Conservation (phyloP, 2,888 invertebrate species). For the Orgyia antiqua region DNA sequence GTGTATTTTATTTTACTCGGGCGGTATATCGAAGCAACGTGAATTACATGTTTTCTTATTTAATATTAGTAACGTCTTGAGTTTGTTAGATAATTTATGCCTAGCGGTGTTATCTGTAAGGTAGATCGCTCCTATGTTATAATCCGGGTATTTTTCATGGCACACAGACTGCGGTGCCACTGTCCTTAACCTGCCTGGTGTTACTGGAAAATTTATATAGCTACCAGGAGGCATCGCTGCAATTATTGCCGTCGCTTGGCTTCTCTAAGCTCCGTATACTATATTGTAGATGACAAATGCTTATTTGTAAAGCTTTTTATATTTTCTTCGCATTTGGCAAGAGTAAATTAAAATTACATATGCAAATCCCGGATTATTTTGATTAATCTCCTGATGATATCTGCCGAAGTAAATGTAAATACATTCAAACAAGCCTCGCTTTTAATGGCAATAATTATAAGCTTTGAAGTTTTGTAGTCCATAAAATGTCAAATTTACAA, state of each 20-base stretch:
- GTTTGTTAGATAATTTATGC: conserved; percentile 74
- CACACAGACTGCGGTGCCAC: conserved; percentile 34
- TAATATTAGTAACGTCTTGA: conserved; percentile 74
- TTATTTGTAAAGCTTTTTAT: neutral
- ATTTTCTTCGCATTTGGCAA: neutral
- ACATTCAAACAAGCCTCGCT: conserved; percentile 20
- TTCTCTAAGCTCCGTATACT: conserved; percentile 7
- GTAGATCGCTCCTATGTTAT: conserved; percentile 70
- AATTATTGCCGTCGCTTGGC: conserved; percentile 49
- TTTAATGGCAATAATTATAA: conserved; percentile 35
- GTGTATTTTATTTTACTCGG: conserved; percentile 66
- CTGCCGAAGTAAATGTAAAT: conserved; percentile 17
- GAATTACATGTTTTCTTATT: conserved; percentile 77
- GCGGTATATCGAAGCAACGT: conserved; percentile 62
- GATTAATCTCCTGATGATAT: conserved; percentile 24
- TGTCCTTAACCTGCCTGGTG: conserved; percentile 36
- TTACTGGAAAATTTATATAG: conserved; percentile 64
- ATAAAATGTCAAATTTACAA: conserved; percentile 54
- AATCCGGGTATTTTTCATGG: conserved; percentile 76
- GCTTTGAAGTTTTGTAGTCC: conserved; percentile 35
- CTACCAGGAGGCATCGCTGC: conserved; percentile 50
- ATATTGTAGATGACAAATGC: conserved; percentile 8
- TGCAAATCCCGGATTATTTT: conserved; percentile 24
- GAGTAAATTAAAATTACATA: conserved; percentile 24
- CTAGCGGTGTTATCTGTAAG: conserved; percentile 62